phyloP scores from a whole-genome alignment of 2,113 vertebrate genomes.

The Neotragus pygmaeus region DNA sequence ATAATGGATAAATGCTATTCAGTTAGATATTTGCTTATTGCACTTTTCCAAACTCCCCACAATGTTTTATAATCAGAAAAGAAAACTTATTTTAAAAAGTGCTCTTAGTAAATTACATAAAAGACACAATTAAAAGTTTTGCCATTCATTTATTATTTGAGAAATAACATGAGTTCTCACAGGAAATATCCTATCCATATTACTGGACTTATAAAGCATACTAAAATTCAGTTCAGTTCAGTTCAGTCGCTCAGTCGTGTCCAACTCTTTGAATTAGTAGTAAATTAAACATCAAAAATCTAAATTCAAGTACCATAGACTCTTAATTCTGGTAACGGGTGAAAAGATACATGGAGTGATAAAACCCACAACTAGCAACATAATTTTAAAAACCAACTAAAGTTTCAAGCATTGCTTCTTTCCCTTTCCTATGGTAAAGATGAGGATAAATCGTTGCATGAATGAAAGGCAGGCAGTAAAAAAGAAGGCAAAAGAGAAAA shows the following conservation, averaged over 20 bases:
- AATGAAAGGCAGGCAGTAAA: background rate
- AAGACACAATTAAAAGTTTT: background rate
- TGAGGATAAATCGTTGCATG: background rate
- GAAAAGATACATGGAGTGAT: background rate
- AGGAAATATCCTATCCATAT: background rate
- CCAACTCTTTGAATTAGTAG: too few species aligned
- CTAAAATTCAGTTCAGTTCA: too few species aligned
- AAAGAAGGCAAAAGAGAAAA: background rate
- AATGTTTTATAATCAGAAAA: conserved; percentile 18
- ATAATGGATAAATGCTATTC: background rate
- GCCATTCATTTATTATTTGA: background rate
- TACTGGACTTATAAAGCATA: background rate
- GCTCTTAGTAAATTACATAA: background rate
- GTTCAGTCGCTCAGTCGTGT: too few species aligned
- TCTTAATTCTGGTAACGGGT: conserved; percentile 27
- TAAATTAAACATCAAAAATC: background rate
- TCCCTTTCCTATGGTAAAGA: background rate
- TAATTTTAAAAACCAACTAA: background rate
- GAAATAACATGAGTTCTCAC: background rate
- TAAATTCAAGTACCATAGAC: background rate
- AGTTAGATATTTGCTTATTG: background rate
- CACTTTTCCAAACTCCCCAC: background rate
- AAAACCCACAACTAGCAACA: background rate
- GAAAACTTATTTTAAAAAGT: background rate
- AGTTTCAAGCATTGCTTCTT: background rate